phyloP scores from a whole-genome alignment of 92 coral and sea anemone genomes.

The Zoanthus gigantus region DNA sequence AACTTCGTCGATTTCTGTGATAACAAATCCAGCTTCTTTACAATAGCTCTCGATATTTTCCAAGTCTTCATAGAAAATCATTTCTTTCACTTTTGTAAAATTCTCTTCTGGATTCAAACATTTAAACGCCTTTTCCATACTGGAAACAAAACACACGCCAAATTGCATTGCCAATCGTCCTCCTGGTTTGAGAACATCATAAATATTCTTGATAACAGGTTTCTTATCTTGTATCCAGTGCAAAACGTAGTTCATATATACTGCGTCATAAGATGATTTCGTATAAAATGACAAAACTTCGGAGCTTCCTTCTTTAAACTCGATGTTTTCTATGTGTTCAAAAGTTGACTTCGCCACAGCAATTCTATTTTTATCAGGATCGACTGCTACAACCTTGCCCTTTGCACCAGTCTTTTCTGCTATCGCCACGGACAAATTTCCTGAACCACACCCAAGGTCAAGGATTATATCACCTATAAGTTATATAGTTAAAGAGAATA shows the following conservation, averaged over 20 bases:
- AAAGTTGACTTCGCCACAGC: background rate
- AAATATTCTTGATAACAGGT: background rate
- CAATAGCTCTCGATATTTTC: background rate
- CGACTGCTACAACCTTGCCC: no score
- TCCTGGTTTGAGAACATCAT: conserved; percentile 1
- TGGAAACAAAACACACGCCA: background rate
- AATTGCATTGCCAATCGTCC: background rate
- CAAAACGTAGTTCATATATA: background rate
- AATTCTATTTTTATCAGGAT: no score
- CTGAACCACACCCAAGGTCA: no score
- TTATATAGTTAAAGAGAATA: no score
- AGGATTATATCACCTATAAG: no score
- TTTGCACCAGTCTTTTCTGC: no score
- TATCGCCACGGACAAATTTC: no score
- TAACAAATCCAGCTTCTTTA: background rate
- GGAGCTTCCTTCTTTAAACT: background rate
- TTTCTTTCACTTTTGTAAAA: background rate
- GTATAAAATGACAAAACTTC: background rate
- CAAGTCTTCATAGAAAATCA: background rate
- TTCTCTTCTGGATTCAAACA: background rate
- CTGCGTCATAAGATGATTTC: background rate
- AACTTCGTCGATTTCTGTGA: background rate
- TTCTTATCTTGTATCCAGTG: background rate
- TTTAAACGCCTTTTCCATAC: background rate
- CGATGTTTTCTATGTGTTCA: background rate